phyloP scores from a whole-genome alignment of 2,888 invertebrate species.

The Lacanobia wlatinum region DNA sequence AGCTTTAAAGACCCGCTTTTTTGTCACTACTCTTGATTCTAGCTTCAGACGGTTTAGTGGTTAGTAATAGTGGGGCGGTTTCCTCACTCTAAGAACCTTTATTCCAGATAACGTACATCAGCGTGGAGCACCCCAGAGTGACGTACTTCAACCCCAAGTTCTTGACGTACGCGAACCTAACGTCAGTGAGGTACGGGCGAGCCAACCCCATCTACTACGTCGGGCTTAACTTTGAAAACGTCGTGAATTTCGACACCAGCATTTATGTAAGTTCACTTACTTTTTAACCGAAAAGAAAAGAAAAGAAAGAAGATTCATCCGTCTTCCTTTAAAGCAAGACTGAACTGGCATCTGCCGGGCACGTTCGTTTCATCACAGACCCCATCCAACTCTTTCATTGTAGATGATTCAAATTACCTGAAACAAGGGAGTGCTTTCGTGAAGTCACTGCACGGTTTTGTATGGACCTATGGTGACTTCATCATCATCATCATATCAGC shows the following conservation, averaged over 20 bases:
- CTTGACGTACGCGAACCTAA: conserved; percentile 60
- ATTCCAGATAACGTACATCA: conserved; percentile 66
- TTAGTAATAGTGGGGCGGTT: not conserved
- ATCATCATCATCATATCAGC: no score
- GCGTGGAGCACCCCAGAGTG: conserved; percentile 68
- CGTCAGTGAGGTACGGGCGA: conserved; percentile 65
- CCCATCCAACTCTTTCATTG: no score
- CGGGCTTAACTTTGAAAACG: conserved; percentile 41
- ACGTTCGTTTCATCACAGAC: no score
- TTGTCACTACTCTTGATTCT: not conserved
- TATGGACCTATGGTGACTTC: no score
- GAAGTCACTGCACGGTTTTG: no score
- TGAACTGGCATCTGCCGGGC: no score
- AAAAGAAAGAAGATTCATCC: no score
- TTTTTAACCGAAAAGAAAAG: not conserved
- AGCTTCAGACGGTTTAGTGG: not conserved
- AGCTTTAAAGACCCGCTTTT: not conserved
- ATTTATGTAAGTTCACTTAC: conserved; percentile 57
- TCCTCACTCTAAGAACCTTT: not conserved
- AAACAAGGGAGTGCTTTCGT: no score
- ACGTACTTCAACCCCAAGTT: conserved; percentile 62
- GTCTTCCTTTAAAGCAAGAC: no score
- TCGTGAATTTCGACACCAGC: conserved; percentile 43
- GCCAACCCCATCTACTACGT: conserved; percentile 70
- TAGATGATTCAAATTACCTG: no score